Percentiles rank a stretch among this genome's conserved stretches.
Evolutionary conservation across 2,113 vertebrate genomes (phyloP).

Genomic region (Chloebia gouldiae): DNA sequence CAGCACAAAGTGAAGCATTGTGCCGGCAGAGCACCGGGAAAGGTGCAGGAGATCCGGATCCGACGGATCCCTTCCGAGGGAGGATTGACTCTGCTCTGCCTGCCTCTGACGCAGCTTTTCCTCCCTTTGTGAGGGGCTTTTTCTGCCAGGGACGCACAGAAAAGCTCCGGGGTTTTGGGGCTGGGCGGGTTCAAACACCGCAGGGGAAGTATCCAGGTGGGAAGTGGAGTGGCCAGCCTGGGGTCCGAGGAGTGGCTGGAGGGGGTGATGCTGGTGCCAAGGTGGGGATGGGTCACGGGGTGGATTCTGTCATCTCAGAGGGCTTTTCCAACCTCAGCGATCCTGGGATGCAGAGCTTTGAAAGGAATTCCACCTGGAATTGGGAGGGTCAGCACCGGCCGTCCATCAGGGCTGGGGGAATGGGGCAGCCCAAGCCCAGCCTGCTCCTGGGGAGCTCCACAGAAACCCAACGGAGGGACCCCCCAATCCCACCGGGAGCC

Average conservation of each 20-base stretch:
- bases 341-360: neutral
- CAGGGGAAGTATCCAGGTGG: neutral
- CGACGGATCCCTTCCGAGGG: neutral
- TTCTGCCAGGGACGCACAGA: neutral
- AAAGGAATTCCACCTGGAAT: neutral
- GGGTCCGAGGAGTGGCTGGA: fast-evolving
- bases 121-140: neutral
- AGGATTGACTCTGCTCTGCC: neutral
- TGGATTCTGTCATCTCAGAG: neutral
- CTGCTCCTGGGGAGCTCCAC: fast-evolving
- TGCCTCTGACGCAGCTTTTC: slow-evolving; percentile 32
- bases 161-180: fast-evolving
- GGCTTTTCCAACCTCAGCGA: fast-evolving
- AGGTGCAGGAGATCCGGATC: slow-evolving; percentile 27
- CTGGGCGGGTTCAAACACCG: neutral
- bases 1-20: slow-evolving; percentile 67
- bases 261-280: neutral
- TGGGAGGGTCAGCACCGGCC: neutral
- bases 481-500: neutral
- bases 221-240: fast-evolving
- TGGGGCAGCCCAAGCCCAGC: neutral
- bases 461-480: fast-evolving
- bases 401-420: fast-evolving
- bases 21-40: slow-evolving; percentile 60
- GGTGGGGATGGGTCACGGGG: neutral